phyloP scores from a whole-genome alignment of 2,113 vertebrate species.

The Neogobius melanostomus region DNA sequence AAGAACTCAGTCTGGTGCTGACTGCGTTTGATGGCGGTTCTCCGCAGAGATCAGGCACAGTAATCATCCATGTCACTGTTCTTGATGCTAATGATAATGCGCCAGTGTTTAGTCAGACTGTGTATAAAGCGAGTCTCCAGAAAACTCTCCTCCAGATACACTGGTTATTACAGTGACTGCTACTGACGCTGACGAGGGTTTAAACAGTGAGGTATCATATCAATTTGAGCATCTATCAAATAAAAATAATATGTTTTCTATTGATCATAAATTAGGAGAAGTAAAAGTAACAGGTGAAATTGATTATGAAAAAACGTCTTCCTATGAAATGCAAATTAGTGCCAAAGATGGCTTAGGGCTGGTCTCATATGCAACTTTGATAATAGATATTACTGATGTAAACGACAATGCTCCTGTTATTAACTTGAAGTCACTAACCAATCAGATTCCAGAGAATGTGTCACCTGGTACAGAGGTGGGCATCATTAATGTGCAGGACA shows the following conservation, averaged over 20 bases:
- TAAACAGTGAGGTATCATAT: conserved; percentile 69
- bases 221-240: conserved; percentile 64
- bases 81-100: conserved; percentile 53
- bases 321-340: conserved; percentile 73
- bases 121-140: conserved; percentile 48
- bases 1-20: conserved; percentile 25
- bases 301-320: conserved; percentile 67
- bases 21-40: conserved; percentile 48
- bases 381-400: conserved; percentile 68
- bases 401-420: conserved; percentile 79
- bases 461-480: not conserved
- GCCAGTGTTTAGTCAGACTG: conserved; percentile 43
- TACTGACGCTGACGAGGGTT: conserved; percentile 73
- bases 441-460: conserved; percentile 10
- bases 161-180: conserved; percentile 65
- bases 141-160: conserved; percentile 39
- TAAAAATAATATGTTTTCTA: conserved; percentile 57
- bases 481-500: conserved; percentile 44
- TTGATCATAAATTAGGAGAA: conserved; percentile 68
- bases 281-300: conserved; percentile 58
- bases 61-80: conserved; percentile 40
- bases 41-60: conserved; percentile 44
- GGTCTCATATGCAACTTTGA: conserved; percentile 63
- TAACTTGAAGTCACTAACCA: conserved; percentile 66
- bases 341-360: conserved; percentile 73